Evolutionary conservation across 2,113 vertebrate species (phyloP).

Genomic region (Gasterosteus nipponicus): DNA sequence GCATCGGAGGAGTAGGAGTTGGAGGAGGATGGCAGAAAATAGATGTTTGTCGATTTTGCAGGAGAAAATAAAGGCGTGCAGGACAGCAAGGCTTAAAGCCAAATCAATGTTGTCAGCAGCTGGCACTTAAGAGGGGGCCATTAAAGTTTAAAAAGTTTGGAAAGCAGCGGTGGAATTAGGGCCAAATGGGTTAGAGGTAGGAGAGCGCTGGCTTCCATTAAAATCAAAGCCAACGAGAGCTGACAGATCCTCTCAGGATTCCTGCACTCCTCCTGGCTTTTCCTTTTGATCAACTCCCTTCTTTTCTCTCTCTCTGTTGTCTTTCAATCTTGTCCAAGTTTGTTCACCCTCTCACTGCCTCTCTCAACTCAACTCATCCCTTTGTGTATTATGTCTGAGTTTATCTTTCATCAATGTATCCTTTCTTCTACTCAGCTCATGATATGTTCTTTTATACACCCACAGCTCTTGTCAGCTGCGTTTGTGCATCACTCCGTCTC

Average conservation of each 20-base stretch:
- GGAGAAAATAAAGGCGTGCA: slow-evolving; percentile 74
- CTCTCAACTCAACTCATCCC: not conserved
- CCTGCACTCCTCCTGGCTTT: slow-evolving; percentile 42
- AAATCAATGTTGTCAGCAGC: slow-evolving; percentile 82
- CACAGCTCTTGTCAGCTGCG: slow-evolving; percentile 13
- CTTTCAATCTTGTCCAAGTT: slow-evolving; percentile 15
- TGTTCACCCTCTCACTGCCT: not conserved
- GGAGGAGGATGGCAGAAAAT: slow-evolving; percentile 74
- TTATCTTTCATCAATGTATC: slow-evolving; percentile 11
- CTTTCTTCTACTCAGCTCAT: not conserved
- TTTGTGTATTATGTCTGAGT: slow-evolving; percentile 26
- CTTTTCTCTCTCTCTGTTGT: not conserved
- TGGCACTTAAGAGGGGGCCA: slow-evolving; percentile 79
- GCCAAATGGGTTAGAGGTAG: slow-evolving; percentile 75
- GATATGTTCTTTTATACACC: slow-evolving; percentile 12
- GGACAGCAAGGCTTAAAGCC: slow-evolving; percentile 75
- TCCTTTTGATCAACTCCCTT: slow-evolving; percentile 36
- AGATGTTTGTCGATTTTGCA: slow-evolving; percentile 80
- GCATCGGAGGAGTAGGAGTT: slow-evolving; percentile 59
- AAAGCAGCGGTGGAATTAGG: slow-evolving; percentile 77
- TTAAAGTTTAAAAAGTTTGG: slow-evolving; percentile 81
- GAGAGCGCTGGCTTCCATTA: slow-evolving; percentile 74
- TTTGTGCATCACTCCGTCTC: slow-evolving; percentile 8
- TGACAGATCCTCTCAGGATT: slow-evolving; percentile 71
- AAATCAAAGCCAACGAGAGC: slow-evolving; percentile 79